Evolutionary conservation across 2,797 vertebrate genomes (phyloP).

Genomic region (Taenioides sp.): DNA sequence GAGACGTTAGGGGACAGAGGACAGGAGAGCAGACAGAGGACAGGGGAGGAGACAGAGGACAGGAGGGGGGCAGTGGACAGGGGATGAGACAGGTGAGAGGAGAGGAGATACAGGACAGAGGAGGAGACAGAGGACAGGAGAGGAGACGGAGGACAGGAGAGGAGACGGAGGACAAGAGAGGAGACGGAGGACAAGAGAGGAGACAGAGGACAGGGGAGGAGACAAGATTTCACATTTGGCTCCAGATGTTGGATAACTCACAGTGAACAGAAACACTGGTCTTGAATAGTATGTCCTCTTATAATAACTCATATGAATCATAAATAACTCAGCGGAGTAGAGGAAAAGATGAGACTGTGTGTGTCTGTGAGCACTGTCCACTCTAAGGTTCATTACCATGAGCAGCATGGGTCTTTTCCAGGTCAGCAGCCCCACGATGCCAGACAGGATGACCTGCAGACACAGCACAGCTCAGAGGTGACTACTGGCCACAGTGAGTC

Average conservation of each 20-base stretch:
- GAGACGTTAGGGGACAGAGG: not conserved
- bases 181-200: too few species aligned
- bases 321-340: too few species aligned
- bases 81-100: constrained; percentile 62
- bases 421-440: constrained; percentile 84
- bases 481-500: too few species aligned
- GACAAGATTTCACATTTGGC: not conserved
- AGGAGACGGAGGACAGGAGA: not conserved
- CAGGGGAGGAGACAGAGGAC: not conserved
- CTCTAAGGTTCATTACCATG: constrained; percentile 72
- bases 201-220: not conserved
- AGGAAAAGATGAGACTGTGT: too few species aligned
- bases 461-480: constrained; percentile 22
- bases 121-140: not conserved
- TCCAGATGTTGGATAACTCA: too few species aligned
- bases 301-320: too few species aligned
- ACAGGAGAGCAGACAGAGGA: not conserved
- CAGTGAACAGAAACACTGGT: too few species aligned
- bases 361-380: not conserved
- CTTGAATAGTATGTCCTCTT: too few species aligned
- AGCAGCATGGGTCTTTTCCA: constrained; percentile 83
- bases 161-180: too few species aligned
- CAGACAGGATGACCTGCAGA: constrained; percentile 86
- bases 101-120: constrained; percentile 53
- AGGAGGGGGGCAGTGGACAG: not conserved